Percentiles rank a stretch among this genome's conserved stretches.
Evolutionary conservation across 2,888 invertebrate genomes (phyloP).

Genomic region (Gerris lacustris): DNA sequence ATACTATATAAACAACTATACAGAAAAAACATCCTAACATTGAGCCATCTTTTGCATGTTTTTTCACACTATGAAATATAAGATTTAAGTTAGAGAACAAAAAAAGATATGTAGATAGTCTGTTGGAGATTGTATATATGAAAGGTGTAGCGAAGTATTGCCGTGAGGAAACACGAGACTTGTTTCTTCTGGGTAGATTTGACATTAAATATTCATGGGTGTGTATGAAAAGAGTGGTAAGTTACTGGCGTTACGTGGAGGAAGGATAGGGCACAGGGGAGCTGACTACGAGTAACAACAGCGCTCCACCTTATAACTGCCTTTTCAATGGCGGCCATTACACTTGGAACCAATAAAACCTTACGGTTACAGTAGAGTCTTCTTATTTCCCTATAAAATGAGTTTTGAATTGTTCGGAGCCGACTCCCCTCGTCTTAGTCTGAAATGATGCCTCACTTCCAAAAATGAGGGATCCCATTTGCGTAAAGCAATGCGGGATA

Average conservation of each 20-base stretch:
- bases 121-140: too few species aligned
- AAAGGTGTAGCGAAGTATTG: not conserved
- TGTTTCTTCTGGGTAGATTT: constrained; percentile 1
- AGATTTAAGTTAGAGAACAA: too few species aligned
- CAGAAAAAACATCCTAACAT: too few species aligned
- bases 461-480: constrained; percentile 1
- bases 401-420: not conserved
- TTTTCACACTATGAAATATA: too few species aligned
- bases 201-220: constrained; percentile 1
- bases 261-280: not conserved
- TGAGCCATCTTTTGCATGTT: too few species aligned
- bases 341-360: constrained; percentile 1
- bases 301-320: not conserved
- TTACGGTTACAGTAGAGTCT: not conserved
- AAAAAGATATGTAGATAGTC: too few species aligned
- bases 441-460: not conserved
- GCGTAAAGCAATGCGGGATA: not conserved
- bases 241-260: not conserved
- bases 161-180: not conserved
- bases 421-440: not conserved
- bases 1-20: too few species aligned
- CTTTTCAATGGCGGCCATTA: constrained; percentile 3
- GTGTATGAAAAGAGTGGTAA: constrained; percentile 3
- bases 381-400: constrained; percentile 5
- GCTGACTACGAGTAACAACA: not conserved